A percentile compares a stretch with the other conserved stretches of the same genome.
These are phyloP conservation scores for Cephus spinipes DNA, from an alignment of 2,888 invertebrate species.

Conservation along the genomic window DNA sequence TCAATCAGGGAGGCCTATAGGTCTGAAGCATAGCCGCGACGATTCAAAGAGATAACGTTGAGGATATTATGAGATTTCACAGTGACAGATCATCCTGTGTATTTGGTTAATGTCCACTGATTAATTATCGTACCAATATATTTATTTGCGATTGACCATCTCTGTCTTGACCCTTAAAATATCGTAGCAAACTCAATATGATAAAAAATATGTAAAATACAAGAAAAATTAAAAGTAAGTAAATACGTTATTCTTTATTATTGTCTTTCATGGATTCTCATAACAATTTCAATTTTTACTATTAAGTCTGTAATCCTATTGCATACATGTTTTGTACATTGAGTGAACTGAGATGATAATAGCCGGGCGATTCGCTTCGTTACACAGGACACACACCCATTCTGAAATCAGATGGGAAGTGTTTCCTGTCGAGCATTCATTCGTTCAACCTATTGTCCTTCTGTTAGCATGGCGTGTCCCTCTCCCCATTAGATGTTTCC, in stretches of 20 bases:
- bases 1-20: conserved; percentile 15
- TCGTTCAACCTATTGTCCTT: conserved; percentile 36
- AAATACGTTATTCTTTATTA: background rate
- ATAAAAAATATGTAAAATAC: background rate
- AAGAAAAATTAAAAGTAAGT: background rate
- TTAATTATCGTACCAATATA: conserved; percentile 13
- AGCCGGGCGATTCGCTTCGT: conserved; percentile 40
- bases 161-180: background rate
- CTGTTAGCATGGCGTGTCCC: conserved; percentile 9
- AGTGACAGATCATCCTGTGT: conserved; percentile 11
- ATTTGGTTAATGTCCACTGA: background rate
- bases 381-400: conserved; percentile 44
- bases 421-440: conserved; percentile 52
- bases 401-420: conserved; percentile 55
- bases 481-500: background rate
- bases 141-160: conserved; percentile 12
- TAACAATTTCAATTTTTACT: background rate
- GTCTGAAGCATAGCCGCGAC: background rate
- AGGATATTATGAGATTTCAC: background rate
- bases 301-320: background rate
- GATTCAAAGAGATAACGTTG: conserved; percentile 5
- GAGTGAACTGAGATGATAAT: background rate
- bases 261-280: background rate
- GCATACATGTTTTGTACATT: background rate
- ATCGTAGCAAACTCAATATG: background rate